Conservation (phyloP, 2,888 invertebrate genomes). For the Sesamia inferens region DNA sequence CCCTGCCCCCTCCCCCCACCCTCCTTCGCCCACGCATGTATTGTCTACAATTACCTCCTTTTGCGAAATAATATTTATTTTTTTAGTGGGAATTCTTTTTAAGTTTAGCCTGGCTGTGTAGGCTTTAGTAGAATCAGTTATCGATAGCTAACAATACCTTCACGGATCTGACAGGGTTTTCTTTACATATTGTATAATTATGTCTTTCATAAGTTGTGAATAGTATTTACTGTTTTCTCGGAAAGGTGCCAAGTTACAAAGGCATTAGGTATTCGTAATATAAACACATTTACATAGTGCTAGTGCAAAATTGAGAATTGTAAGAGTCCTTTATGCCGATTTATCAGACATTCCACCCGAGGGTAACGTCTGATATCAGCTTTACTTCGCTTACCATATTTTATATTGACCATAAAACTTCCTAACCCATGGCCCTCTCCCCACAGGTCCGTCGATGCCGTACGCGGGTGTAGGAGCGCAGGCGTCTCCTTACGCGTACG, state of each 20-base stretch:
- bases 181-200: no score
- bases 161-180: no score
- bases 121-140: no score
- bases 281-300: background rate
- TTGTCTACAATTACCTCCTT: no score
- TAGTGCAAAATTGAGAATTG: background rate
- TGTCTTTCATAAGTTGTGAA: no score
- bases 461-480: conserved; percentile 85
- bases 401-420: background rate
- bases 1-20: no score
- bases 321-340: background rate
- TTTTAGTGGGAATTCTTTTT: no score
- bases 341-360: background rate
- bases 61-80: no score
- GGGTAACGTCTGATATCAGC: background rate
- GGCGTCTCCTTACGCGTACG: conserved; percentile 88
- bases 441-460: conserved; percentile 86
- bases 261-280: background rate
- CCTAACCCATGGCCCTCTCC: background rate
- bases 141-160: no score
- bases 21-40: no score
- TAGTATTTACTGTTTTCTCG: background rate
- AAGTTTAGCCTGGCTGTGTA: no score
- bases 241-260: background rate
- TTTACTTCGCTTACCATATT: background rate